Conservation (phyloP, 2,888 invertebrate genomes). For the Coelopa pilipes region DNA sequence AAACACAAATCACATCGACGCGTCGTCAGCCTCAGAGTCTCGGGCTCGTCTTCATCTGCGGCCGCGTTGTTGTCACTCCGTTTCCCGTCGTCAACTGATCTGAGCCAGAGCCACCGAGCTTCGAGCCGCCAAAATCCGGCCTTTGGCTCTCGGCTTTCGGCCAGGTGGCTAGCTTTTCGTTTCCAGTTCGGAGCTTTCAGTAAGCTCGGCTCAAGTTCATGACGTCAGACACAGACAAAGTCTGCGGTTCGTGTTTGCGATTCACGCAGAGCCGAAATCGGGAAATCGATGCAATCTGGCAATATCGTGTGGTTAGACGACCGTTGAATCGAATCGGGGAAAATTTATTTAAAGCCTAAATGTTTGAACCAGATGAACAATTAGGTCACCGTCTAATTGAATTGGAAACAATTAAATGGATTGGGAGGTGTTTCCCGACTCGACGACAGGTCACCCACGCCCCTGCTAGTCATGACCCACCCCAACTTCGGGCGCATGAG, state of each 20-base stretch:
- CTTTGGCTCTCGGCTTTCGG: neutral
- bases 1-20: neutral
- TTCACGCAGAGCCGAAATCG: too few species aligned
- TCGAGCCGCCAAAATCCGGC: neutral
- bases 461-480: too few species aligned
- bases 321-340: too few species aligned
- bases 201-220: neutral
- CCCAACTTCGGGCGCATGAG: too few species aligned
- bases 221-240: neutral
- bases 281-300: too few species aligned
- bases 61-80: slow-evolving; percentile 34
- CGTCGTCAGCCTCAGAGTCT: neutral
- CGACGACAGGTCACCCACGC: neutral
- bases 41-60: slow-evolving; percentile 17
- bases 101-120: slow-evolving; percentile 33
- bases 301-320: too few species aligned
- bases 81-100: slow-evolving; percentile 41
- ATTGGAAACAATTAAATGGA: too few species aligned
- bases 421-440: too few species aligned
- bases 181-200: neutral
- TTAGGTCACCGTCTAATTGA: too few species aligned
- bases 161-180: too few species aligned
- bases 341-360: too few species aligned
- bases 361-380: too few species aligned
- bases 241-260: neutral